These are phyloP conservation scores for Chaetura pelagica DNA, from an alignment of 2,113 vertebrate species.

Conservation along the genomic window DNA sequence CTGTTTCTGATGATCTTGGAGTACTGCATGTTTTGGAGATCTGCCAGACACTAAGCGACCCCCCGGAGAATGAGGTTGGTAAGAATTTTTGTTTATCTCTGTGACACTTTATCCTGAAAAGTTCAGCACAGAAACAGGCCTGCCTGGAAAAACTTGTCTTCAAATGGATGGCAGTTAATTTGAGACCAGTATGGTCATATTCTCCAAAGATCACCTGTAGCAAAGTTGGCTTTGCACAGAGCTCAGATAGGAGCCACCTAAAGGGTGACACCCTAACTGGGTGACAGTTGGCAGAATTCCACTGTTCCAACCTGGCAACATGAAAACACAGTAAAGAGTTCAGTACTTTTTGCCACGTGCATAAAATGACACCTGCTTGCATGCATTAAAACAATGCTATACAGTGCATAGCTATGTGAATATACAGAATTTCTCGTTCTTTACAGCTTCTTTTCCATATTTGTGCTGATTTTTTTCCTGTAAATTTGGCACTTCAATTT, in stretches of 20 bases:
- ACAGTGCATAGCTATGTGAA: not conserved
- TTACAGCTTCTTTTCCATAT: not conserved
- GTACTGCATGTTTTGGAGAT: slow-evolving; percentile 87
- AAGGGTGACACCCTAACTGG: not conserved
- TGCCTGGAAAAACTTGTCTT: not conserved
- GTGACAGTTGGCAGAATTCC: not conserved
- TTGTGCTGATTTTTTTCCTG: not conserved
- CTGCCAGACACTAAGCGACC: slow-evolving; percentile 78
- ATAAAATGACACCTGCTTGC: not conserved
- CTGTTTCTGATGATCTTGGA: slow-evolving; percentile 85
- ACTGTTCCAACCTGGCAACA: not conserved
- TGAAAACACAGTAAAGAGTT: not conserved
- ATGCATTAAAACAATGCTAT: not conserved
- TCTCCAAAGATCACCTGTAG: not conserved
- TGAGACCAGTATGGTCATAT: not conserved
- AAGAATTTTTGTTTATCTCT: not conserved
- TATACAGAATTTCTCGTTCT: not conserved
- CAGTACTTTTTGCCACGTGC: not conserved
- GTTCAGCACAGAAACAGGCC: not conserved
- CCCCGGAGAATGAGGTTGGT: slow-evolving; percentile 85
- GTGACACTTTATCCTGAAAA: not conserved
- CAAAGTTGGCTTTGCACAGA: not conserved
- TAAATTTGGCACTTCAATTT: not conserved
- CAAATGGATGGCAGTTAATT: not conserved
- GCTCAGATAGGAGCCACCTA: not conserved